Conservation (phyloP, 2,888 invertebrate species). For the Drosophila diplacantha region DNA sequence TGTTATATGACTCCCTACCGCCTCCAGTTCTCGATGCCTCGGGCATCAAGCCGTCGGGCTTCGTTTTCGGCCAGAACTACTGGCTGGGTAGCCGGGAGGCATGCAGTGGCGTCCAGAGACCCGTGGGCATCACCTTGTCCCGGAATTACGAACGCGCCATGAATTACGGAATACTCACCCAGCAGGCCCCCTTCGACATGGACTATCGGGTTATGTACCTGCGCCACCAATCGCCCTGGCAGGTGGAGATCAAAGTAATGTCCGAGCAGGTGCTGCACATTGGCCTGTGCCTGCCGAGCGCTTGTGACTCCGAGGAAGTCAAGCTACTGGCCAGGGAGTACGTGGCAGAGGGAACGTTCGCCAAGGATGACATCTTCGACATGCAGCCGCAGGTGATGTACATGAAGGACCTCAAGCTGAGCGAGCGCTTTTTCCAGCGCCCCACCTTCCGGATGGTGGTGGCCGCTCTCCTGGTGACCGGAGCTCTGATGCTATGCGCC, state of each 20-base stretch:
- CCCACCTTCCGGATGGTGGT: slow-evolving; percentile 70
- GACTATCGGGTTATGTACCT: slow-evolving; percentile 77
- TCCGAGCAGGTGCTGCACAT: slow-evolving; percentile 79
- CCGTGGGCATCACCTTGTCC: slow-evolving; percentile 75
- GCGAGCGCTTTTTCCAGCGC: slow-evolving; percentile 70
- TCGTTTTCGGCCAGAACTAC: slow-evolving; percentile 81
- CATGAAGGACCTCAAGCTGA: slow-evolving; percentile 75
- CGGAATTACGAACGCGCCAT: slow-evolving; percentile 74
- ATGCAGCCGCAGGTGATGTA: slow-evolving; percentile 75
- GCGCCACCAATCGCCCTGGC: slow-evolving; percentile 77
- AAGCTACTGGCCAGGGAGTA: slow-evolving; percentile 74
- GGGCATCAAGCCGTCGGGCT: slow-evolving; percentile 79
- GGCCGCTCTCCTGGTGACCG: slow-evolving; percentile 60
- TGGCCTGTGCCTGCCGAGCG: slow-evolving; percentile 79
- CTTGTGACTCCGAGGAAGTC: slow-evolving; percentile 78
- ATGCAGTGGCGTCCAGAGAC: slow-evolving; percentile 78
- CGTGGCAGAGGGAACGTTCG: slow-evolving; percentile 64
- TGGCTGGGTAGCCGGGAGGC: slow-evolving; percentile 80
- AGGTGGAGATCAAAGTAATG: slow-evolving; percentile 77
- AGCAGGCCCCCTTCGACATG: slow-evolving; percentile 76
- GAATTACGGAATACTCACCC: slow-evolving; percentile 74
- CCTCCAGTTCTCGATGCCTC: slow-evolving; percentile 80
- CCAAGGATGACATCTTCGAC: slow-evolving; percentile 74
- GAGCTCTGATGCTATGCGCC: slow-evolving; percentile 65
- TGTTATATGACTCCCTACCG: background rate